Base-by-base conservation (phyloP, 1,140 invertebrate genomes). In the Schlechtendalia chinensis region DNA sequence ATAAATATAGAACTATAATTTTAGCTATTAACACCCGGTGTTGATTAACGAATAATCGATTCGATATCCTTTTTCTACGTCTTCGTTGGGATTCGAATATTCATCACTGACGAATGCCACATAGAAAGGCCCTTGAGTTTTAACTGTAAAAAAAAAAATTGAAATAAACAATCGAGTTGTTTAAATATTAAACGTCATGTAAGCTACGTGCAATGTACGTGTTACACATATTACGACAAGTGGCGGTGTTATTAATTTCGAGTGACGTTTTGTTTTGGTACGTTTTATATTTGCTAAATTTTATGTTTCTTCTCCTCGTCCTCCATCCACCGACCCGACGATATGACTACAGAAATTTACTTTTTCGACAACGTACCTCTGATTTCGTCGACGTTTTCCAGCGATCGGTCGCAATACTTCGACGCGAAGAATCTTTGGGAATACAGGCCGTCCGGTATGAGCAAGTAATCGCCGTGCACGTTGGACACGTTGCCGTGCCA, bases 21-120 rank as follows among this genome's bases (percentile, higher is more conserved):
- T n/a, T 6, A 12, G 14, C 14, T 1, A 50, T 50, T 50, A 50
- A 29, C 69, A 72, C 17, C 69, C 69, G 22, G 47, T 53, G 27
- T 29, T 72, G 24, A 12, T 72, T 11, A 54, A 53, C 53, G 69
- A 79, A 79, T 79, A 79, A 29, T 61, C 6, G 16, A 79, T 79
- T 19, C 50, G 63, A 39, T 19, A 79, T 63, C 75, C 75, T 50
- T 79, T 79, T 63, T 79, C 75, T 8, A 63, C 58, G 5, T 79
- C 75, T 61, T 61, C 58, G 10, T 59, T 19, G 1, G 75, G 39
- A 63, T 79, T 47, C 0, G 58, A 47, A 16, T 19, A 61, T 27
- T 63, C 58, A n/a, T 79, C 75, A 12, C 75, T 79, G 6, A 79
- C 58, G 45, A 79, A 79, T 0, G 75, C 56, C 16, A 63, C 56